Evolutionary conservation across 2,888 invertebrate genomes (phyloP).

Genomic region (Macaria liturata): DNA sequence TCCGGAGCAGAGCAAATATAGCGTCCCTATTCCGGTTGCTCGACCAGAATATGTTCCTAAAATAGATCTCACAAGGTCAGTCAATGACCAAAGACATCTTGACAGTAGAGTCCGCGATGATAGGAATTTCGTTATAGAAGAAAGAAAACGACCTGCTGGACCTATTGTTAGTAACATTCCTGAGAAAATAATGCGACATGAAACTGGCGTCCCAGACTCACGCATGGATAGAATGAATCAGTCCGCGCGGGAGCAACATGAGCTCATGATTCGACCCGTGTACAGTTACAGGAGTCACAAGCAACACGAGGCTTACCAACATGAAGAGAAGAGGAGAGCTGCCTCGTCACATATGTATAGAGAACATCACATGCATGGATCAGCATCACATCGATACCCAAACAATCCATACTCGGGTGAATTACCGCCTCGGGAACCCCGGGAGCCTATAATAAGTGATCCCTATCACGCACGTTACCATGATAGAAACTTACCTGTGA

Average conservation of each 20-base stretch:
- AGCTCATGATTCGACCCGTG: constrained; percentile 72
- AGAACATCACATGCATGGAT: constrained; percentile 56
- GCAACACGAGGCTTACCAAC: constrained; percentile 70
- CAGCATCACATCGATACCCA: constrained; percentile 56
- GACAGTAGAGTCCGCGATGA: constrained; percentile 70
- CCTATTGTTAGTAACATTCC: constrained; percentile 77
- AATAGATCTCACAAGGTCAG: constrained; percentile 74
- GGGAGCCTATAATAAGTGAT: constrained; percentile 54
- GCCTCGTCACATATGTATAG: constrained; percentile 53
- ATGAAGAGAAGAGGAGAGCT: constrained; percentile 69
- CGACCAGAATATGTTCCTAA: constrained; percentile 71
- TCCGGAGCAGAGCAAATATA: constrained; percentile 63
- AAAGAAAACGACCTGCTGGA: constrained; percentile 69
- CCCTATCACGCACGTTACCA: constrained; percentile 60
- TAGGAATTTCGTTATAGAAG: constrained; percentile 68
- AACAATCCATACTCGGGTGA: constrained; percentile 56
- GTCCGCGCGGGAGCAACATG: constrained; percentile 69
- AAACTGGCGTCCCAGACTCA: constrained; percentile 72
- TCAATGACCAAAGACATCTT: constrained; percentile 58
- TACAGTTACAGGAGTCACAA: constrained; percentile 74
- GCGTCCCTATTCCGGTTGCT: constrained; percentile 46
- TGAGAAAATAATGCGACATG: constrained; percentile 74
- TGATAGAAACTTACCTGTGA: constrained; percentile 57
- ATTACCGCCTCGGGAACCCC: constrained; percentile 51
- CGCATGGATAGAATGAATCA: constrained; percentile 69